Percentiles rank a stretch among this genome's conserved stretches.
phyloP scores from a whole-genome alignment of 2,113 vertebrate species.

The Actenoides lindsayi region DNA sequence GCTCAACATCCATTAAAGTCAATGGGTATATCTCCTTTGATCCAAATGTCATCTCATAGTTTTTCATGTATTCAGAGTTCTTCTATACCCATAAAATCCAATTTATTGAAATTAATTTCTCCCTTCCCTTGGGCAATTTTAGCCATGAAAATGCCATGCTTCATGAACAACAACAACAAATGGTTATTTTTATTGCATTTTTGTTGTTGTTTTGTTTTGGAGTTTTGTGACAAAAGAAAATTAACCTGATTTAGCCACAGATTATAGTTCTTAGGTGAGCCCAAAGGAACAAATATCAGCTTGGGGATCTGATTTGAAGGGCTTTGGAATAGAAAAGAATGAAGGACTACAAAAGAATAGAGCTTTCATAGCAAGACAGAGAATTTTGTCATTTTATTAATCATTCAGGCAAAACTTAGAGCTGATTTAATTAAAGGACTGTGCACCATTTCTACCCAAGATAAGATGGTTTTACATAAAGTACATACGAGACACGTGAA shows the following conservation, averaged over 20 bases:
- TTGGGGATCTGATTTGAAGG: constrained; percentile 13
- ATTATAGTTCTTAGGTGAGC: constrained; percentile 53
- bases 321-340: background rate
- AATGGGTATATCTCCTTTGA: constrained; percentile 53
- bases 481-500: background rate
- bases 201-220: constrained; percentile 16
- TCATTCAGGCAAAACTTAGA: constrained; percentile 48
- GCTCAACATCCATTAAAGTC: constrained; percentile 24
- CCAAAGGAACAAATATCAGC: constrained; percentile 46
- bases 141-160: constrained; percentile 53
- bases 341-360: background rate
- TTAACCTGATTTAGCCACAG: constrained; percentile 53
- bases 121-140: constrained; percentile 65
- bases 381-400: constrained; percentile 56
- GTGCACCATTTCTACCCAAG: constrained; percentile 5
- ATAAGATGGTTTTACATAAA: constrained; percentile 44
- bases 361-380: background rate
- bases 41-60: constrained; percentile 45
- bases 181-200: constrained; percentile 53
- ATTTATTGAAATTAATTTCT: constrained; percentile 77
- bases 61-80: constrained; percentile 68
- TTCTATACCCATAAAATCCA: constrained; percentile 65
- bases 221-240: constrained; percentile 52
- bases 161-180: constrained; percentile 46
- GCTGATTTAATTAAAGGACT: constrained; percentile 57